Base-by-base conservation (phyloP, 1,140 invertebrate genomes). In the Radopholus similis region DNA sequence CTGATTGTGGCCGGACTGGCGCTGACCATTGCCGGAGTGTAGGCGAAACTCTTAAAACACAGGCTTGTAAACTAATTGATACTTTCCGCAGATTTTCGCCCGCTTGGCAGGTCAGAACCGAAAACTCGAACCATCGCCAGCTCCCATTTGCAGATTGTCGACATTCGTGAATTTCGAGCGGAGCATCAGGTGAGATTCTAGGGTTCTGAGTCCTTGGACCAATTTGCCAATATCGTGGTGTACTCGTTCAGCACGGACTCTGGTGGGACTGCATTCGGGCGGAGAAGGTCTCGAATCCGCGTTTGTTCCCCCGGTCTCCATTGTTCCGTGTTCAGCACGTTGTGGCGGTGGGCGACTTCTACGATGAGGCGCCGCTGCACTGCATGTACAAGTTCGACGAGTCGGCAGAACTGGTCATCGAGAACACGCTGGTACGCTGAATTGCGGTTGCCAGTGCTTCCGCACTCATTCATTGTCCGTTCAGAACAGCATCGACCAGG, bases 211-310 rank as follows among this genome's bases (percentile, higher is more conserved):
- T n/a, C 21, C 58, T 55, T 44, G 18, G 35, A 26, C 13, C 63
- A 67, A 73, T 72, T 6, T 38, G 0, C 3, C 32, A 54, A 15
- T 1, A 49, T 76, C 1, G 57, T 63, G 3, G 63, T 66, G 4
- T 2, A 26, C 38, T n/a, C 6, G 44, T 72, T 72, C 49, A 79
- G 70, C 78, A 81, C 49, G 78, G 78, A 28, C 72, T 81, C 18
- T 81, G 78, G 78, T 81, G 78, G 78, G 78, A 81, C 66, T 81
- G 78, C 49, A 70, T 83, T 51, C 71, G 81, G 23, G 77, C 74
- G 23, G 81, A 81, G 54, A 78, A 81, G 35, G 58, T 62, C 32
- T 2, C 21, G 18, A 37, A 42, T 38, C n/a, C 15, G 28, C 3
- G 9, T 40, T 42, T 30, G n/a, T 26, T 2, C 30, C 30, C 9